A percentile compares a stretch with the other conserved stretches of the same genome.
Conservation (phyloP, 2,888 invertebrate genomes). For the Caenorhabditis wallacei region DNA sequence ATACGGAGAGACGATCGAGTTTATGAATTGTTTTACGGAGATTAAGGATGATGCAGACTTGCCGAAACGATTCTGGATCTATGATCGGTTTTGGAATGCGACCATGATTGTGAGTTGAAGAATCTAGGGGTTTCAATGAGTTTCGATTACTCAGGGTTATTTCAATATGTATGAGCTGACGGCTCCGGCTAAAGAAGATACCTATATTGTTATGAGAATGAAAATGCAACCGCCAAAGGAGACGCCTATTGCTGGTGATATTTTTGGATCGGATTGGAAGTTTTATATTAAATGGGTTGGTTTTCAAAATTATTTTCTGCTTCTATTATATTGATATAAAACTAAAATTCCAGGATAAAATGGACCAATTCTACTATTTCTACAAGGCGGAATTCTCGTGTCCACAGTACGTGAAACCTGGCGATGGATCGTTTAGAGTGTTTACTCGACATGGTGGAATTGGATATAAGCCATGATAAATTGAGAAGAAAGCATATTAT, state of each 20-base stretch:
- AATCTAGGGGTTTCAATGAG: neutral
- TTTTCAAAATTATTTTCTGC: no score
- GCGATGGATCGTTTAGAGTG: neutral
- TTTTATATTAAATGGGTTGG: neutral
- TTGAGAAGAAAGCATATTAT: no score
- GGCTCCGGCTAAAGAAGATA: neutral
- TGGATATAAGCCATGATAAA: neutral
- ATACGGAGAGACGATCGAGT: neutral
- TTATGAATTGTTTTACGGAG: neutral
- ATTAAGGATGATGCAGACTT: neutral
- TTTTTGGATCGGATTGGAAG: constrained; percentile 3
- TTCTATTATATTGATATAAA: neutral
- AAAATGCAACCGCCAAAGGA: neutral
- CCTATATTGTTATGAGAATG: neutral
- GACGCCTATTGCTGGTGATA: neutral
- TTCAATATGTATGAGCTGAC: neutral
- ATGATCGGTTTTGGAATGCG: neutral
- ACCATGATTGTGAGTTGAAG: neutral
- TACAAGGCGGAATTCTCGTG: neutral
- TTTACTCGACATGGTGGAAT: neutral
- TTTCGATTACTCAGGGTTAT: neutral
- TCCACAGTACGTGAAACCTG: neutral
- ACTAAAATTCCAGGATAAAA: neutral
- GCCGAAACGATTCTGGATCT: neutral
- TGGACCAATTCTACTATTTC: neutral